A percentile compares a stretch with the other conserved stretches of the same genome.
Evolutionary conservation across 1,140 invertebrate genomes (phyloP).

Genomic region (Vanessa tameamea): DNA sequence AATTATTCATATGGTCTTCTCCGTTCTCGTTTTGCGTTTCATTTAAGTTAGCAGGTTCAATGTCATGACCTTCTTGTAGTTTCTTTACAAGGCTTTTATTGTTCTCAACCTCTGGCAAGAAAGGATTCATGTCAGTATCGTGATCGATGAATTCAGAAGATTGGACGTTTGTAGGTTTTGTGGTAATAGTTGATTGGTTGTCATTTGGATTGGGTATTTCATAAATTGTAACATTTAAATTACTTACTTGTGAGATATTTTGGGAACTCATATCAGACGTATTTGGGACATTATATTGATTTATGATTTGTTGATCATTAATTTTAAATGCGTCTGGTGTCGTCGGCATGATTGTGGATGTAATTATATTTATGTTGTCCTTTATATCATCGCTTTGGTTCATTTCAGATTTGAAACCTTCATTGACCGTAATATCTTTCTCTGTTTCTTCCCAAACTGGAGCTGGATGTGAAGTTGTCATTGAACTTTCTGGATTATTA

Average conservation of each 20-base stretch:
- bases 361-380: conserved; percentile 6
- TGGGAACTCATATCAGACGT: conserved; percentile 17
- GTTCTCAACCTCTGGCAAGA: conserved; percentile 83
- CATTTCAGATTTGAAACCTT: conserved; percentile 35
- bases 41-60: conserved; percentile 66
- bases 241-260: conserved; percentile 56
- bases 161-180: conserved; percentile 49
- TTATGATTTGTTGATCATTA: conserved; percentile 5
- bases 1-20: conserved; percentile 54
- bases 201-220: conserved; percentile 62
- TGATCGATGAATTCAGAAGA: conserved; percentile 68
- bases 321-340: conserved; percentile 24
- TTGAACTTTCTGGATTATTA: conserved; percentile 14
- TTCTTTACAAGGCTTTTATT: conserved; percentile 81
- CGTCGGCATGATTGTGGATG: conserved; percentile 15
- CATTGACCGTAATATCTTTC: conserved; percentile 40
- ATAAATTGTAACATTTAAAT: conserved; percentile 69
- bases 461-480: conserved; percentile 46
- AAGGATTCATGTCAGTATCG: conserved; percentile 83
- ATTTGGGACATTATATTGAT: conserved; percentile 25
- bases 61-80: conserved; percentile 78
- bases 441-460: conserved; percentile 70
- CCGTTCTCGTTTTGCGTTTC: conserved; percentile 74
- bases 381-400: conserved; percentile 11
- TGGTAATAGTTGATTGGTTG: conserved; percentile 46